Evolutionary conservation across 2,888 invertebrate species (phyloP).

Genomic region (Leucophenga maculata): DNA sequence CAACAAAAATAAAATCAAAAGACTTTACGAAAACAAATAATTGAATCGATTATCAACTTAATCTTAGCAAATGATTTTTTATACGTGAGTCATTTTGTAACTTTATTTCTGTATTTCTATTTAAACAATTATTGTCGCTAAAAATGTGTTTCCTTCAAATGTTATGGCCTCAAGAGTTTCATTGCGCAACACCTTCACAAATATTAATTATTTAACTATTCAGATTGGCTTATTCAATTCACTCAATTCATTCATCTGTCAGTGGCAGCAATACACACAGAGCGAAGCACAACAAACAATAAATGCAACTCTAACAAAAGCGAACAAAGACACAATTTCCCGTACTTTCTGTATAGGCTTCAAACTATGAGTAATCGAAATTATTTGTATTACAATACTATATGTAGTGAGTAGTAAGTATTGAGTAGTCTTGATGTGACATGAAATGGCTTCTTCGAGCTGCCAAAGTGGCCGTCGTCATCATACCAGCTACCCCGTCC

Average conservation of each 20-base stretch:
- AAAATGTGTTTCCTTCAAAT: conserved; percentile 59
- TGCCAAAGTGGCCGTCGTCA: conserved; percentile 8
- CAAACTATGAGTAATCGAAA: too few species aligned
- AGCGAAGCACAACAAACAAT: conserved; percentile 28
- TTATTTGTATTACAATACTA: too few species aligned
- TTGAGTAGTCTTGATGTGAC: not conserved
- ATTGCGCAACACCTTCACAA: conserved; percentile 33
- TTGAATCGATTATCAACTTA: too few species aligned
- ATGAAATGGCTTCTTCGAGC: conserved; percentile 11
- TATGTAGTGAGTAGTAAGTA: too few species aligned
- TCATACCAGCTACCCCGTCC: not conserved
- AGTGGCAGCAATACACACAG: conserved; percentile 9
- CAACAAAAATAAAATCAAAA: too few species aligned
- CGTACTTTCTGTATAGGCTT: not conserved
- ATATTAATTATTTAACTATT: conserved; percentile 43
- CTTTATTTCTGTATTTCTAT: too few species aligned
- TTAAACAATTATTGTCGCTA: conserved; percentile 35
- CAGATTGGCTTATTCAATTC: conserved; percentile 21
- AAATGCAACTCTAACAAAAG: conserved; percentile 57
- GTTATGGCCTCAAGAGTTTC: conserved; percentile 45
- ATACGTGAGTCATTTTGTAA: too few species aligned
- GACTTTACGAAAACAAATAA: too few species aligned
- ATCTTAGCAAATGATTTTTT: too few species aligned
- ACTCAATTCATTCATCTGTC: not conserved
- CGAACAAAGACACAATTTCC: conserved; percentile 55